These are phyloP conservation scores for Lagopus muta DNA, from an alignment of 2,113 vertebrate genomes.

Conservation along the genomic window DNA sequence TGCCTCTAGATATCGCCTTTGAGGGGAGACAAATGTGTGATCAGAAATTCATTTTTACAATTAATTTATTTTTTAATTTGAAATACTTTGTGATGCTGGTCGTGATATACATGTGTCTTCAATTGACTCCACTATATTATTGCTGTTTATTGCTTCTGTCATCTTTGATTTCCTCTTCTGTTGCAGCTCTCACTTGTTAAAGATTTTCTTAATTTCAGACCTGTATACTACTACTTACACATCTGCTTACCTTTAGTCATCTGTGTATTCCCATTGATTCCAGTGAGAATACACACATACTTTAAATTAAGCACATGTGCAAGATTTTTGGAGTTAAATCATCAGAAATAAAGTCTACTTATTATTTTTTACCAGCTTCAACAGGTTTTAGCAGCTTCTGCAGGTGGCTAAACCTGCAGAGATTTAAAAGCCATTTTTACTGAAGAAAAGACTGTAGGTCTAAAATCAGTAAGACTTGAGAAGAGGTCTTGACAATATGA, in stretches of 20 bases:
- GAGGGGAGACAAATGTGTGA: not conserved
- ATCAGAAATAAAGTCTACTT: not conserved
- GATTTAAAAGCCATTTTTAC: not conserved
- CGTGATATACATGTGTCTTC: not conserved
- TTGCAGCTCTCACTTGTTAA: not conserved
- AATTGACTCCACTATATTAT: not conserved
- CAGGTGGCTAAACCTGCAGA: slow-evolving; percentile 18
- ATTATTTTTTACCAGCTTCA: slow-evolving; percentile 17
- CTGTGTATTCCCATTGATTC: not conserved
- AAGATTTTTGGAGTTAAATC: not conserved
- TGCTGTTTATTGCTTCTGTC: slow-evolving; percentile 48
- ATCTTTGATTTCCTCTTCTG: slow-evolving; percentile 23
- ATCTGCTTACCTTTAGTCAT: slow-evolving; percentile 67
- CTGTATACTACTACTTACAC: not conserved
- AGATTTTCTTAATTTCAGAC: slow-evolving; percentile 45
- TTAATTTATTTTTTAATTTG: not conserved
- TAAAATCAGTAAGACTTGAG: not conserved
- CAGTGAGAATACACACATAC: not conserved
- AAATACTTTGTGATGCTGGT: not conserved
- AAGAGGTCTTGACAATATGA: not conserved
- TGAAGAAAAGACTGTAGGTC: not conserved
- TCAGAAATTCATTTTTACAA: not conserved
- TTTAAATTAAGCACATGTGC: slow-evolving; percentile 32
- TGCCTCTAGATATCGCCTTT: not conserved
- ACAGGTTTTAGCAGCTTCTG: not conserved